phyloP scores from a whole-genome alignment of 2,113 vertebrate genomes.

The Hucho hucho region DNA sequence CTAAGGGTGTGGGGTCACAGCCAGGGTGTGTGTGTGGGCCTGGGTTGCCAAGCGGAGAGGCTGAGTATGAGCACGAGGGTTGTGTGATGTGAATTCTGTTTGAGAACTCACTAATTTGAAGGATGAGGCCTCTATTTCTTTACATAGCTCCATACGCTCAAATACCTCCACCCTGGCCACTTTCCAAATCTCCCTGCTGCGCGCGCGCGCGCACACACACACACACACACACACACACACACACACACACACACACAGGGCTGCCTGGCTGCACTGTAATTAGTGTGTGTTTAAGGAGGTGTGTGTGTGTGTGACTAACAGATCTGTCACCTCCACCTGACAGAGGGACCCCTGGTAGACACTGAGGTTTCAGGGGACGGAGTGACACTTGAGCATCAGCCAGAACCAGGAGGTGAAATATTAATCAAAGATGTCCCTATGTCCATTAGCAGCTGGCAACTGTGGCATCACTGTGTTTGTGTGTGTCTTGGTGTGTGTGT shows the following conservation, averaged over 20 bases:
- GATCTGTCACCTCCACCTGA: slow-evolving; percentile 77
- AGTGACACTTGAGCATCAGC: slow-evolving; percentile 88
- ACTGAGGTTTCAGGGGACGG: slow-evolving; percentile 60
- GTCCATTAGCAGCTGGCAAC: slow-evolving; percentile 91
- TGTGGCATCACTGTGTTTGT: slow-evolving; percentile 77
- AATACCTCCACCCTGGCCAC: slow-evolving; percentile 52
- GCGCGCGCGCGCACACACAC: too few relatives aligned
- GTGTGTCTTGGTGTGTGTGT: too few relatives aligned
- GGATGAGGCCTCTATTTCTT: slow-evolving; percentile 63
- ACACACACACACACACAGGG: slow-evolving; percentile 35
- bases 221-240: too few relatives aligned
- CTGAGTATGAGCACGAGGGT: too few relatives aligned
- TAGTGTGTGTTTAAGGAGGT: slow-evolving; percentile 74
- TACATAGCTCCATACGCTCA: slow-evolving; percentile 29
- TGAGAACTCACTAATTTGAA: slow-evolving; percentile 53
- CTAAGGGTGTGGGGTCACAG: too few relatives aligned
- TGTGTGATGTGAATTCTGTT: slow-evolving; percentile 45
- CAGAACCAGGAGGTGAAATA: slow-evolving; percentile 74
- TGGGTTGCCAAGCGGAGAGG: too few relatives aligned
- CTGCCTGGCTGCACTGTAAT: slow-evolving; percentile 73
- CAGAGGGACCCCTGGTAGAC: slow-evolving; percentile 17
- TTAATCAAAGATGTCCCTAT: slow-evolving; percentile 89
- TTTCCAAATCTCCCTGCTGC: slow-evolving; percentile 29
- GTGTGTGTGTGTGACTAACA: slow-evolving; percentile 48
- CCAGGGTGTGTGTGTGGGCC: too few relatives aligned